Evolutionary conservation across 2,888 invertebrate species (phyloP).

Genomic region (Drosophila silvestris): DNA sequence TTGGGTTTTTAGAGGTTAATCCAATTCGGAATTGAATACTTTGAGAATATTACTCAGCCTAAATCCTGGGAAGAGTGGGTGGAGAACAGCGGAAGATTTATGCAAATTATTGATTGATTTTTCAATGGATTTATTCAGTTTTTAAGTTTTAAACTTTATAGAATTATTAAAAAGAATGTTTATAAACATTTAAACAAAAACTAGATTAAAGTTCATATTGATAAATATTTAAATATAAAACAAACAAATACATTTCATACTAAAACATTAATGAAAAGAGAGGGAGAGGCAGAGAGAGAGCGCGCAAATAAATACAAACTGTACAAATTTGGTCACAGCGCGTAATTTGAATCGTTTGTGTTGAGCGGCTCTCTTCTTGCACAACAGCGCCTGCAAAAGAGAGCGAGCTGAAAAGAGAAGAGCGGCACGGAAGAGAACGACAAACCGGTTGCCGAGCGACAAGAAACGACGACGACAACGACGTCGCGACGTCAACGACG

Average conservation of each 20-base stretch:
- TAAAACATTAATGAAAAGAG: background rate
- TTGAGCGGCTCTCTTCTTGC: conserved; percentile 13
- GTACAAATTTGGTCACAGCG: conserved; percentile 14
- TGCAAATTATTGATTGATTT: background rate
- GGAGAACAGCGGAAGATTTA: background rate
- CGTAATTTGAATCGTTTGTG: background rate
- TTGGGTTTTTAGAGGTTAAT: background rate
- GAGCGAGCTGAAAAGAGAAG: conserved; percentile 20
- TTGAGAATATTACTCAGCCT: background rate
- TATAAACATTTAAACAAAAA: background rate
- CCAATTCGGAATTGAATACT: background rate
- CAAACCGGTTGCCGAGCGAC: conserved; percentile 53
- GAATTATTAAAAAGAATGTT: background rate
- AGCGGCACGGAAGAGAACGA: conserved; percentile 29
- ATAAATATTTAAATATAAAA: background rate
- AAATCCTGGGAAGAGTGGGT: background rate
- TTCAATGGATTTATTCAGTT: background rate
- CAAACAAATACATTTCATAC: background rate
- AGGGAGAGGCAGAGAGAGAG: background rate
- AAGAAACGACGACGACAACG: conserved; percentile 6
- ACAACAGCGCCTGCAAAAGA: conserved; percentile 16
- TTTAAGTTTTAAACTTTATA: background rate
- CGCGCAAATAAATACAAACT: conserved; percentile 6
- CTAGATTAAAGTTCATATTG: background rate
- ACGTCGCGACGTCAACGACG: conserved; percentile 8